Evolutionary conservation across 2,888 invertebrate species (phyloP).

Genomic region (Erpobdella octoculata): DNA sequence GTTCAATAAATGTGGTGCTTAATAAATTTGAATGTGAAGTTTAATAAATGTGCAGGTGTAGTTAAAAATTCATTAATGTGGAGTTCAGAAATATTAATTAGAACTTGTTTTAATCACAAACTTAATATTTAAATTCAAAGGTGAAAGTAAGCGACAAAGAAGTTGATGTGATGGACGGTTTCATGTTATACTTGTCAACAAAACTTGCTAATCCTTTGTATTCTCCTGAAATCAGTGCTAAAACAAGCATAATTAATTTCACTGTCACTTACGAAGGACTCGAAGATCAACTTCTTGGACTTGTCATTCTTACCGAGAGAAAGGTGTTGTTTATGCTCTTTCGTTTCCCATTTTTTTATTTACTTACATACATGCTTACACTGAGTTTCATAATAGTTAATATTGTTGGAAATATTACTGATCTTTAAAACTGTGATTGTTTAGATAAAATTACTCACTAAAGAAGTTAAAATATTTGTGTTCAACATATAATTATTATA

Average conservation of each 20-base stretch:
- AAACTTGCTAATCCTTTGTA: slow-evolving; percentile 91
- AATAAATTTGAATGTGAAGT: too few relatives aligned
- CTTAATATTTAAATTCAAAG: slow-evolving; percentile 31
- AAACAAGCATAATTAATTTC: slow-evolving; percentile 91
- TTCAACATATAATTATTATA: too few relatives aligned
- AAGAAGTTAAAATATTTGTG: too few relatives aligned
- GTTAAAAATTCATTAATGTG: neutral
- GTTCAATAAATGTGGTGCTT: too few relatives aligned
- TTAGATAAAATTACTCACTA: too few relatives aligned
- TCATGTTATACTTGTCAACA: slow-evolving; percentile 88
- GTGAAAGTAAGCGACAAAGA: slow-evolving; percentile 70
- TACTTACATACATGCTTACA: too few relatives aligned
- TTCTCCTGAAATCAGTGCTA: slow-evolving; percentile 90
- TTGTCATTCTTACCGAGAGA: slow-evolving; percentile 92
- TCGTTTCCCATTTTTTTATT: too few relatives aligned
- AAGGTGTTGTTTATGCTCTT: slow-evolving; percentile 53
- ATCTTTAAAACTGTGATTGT: too few relatives aligned
- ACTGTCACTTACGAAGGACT: slow-evolving; percentile 92
- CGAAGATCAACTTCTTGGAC: slow-evolving; percentile 82
- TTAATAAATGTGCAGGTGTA: too few relatives aligned
- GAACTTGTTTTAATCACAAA: slow-evolving; percentile 6
- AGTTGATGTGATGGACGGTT: slow-evolving; percentile 89
- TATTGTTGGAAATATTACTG: too few relatives aligned
- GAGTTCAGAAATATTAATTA: too few relatives aligned
- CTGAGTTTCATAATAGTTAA: too few relatives aligned